These are phyloP conservation scores for Siderastrea radians DNA, from an alignment of 92 coral and sea anemone species.

Conservation along the genomic window DNA sequence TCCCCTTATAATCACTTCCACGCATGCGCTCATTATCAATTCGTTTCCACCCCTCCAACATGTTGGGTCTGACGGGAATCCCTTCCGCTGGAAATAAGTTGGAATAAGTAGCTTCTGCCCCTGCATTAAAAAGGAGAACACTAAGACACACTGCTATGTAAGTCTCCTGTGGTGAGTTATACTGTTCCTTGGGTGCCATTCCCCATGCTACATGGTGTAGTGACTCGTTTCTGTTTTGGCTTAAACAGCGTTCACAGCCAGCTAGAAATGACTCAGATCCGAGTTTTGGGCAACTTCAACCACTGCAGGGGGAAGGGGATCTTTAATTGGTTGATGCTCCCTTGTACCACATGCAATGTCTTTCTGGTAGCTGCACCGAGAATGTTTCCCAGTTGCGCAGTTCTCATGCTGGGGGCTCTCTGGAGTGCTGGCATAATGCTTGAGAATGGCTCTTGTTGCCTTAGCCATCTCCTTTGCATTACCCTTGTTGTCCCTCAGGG, in stretches of 20 bases:
- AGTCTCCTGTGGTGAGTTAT: constrained; percentile 28
- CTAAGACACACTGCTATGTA: constrained; percentile 30
- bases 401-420: background rate
- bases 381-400: constrained; percentile 58
- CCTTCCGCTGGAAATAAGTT: background rate
- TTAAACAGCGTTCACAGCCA: constrained; percentile 24
- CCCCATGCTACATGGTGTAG: constrained; percentile 7
- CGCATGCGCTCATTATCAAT: constrained; percentile 20
- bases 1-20: constrained; percentile 13
- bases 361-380: background rate
- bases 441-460: constrained; percentile 54
- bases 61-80: background rate
- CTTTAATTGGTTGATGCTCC: constrained; percentile 21
- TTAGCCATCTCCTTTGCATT: constrained; percentile 56
- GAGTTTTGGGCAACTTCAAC: constrained; percentile 30
- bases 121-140: constrained; percentile 33
- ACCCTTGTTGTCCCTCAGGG: constrained; percentile 61
- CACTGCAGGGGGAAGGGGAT: constrained; percentile 52
- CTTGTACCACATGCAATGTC: background rate
- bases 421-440: background rate
- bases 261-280: background rate
- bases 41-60: constrained; percentile 24
- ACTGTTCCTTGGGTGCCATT: constrained; percentile 49
- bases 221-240: background rate
- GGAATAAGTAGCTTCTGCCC: constrained; percentile 18